These are phyloP conservation scores for Dasyprocta punctata DNA, from an alignment of 2,113 vertebrate species.

Conservation along the genomic window DNA sequence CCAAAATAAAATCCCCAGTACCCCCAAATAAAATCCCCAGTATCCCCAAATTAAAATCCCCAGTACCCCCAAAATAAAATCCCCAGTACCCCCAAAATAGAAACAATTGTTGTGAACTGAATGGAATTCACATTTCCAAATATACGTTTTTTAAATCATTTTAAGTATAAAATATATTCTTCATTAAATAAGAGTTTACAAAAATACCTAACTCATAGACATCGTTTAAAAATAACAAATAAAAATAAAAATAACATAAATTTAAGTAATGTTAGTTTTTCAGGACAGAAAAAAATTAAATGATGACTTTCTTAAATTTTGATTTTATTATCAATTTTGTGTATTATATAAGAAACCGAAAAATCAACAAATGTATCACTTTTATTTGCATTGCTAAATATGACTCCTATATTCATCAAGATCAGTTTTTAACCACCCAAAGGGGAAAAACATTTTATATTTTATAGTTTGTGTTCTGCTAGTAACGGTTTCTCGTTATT, in stretches of 20 bases:
- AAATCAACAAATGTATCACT: background rate
- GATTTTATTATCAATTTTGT: background rate
- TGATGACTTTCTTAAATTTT: background rate
- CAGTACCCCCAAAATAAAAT: no score
- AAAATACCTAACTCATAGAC: background rate
- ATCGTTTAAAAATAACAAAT: slow-evolving; percentile 15
- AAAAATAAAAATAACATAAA: no score
- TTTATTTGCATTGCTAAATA: background rate
- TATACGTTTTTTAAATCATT: background rate
- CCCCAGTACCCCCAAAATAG: background rate
- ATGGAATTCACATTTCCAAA: background rate
- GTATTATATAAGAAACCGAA: background rate
- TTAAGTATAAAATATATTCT: background rate
- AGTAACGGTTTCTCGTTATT: background rate
- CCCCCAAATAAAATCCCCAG: no score
- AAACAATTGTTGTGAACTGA: background rate
- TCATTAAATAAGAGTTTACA: background rate
- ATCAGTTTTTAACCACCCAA: background rate
- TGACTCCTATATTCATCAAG: background rate
- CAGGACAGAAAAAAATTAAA: background rate
- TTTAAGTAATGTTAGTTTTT: background rate
- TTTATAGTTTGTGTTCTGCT: background rate
- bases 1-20: background rate
- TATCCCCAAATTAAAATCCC: no score
- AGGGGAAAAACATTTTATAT: background rate